Base-by-base conservation (phyloP, 1,140 invertebrate species). In the Lordiphosa collinella region DNA sequence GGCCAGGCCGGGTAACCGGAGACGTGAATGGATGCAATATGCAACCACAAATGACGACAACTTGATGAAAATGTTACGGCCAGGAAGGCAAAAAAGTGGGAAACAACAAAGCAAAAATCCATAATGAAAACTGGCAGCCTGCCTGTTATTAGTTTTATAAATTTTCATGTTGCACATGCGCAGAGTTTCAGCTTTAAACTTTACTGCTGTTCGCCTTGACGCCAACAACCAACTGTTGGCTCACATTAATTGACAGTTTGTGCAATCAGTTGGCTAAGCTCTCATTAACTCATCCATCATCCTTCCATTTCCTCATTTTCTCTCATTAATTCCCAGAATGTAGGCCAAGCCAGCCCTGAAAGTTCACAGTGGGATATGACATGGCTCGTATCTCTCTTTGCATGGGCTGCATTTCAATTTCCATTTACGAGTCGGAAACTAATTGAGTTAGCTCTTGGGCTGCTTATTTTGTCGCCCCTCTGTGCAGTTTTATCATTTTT, bases 271-370 rank as follows among this genome's bases (percentile, higher is more conserved):
- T 67, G 57, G 29, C 62, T 47, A 60, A 61, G 44, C 49, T 54
- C 61, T 58, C 57, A 72, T 76, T 76, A 72, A 53, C 64, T 71
- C 62, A 62, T 69, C 52, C 55, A 61, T 80, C 66, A 70, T 75
- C 40, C 16, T 11, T 8, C 12, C 18, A 25, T 25, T 25, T n/a
- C 2, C 34, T 12, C 29, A n/a, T 3, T 18, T 11, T 11, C 32
- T n/a, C 34, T 49, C 55, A 50, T 76, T 66, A 52, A 47, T 61
- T 66, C 37, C 16, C 32, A 37, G 40, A 52, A 76, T 67, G 61
- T 78, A 58, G 62, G 73, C 62, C 73, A 68, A 61, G 50, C 44
- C 35, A 48, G 48, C 22, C 16, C 52, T 41, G 44, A 49, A 47
- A 44, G 37, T 43, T 37, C 46, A 35, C 40, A 52, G 52, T 34